Base-by-base conservation (phyloP, 2,797 vertebrate genomes). In the Acrossocheilus fasciatus region DNA sequence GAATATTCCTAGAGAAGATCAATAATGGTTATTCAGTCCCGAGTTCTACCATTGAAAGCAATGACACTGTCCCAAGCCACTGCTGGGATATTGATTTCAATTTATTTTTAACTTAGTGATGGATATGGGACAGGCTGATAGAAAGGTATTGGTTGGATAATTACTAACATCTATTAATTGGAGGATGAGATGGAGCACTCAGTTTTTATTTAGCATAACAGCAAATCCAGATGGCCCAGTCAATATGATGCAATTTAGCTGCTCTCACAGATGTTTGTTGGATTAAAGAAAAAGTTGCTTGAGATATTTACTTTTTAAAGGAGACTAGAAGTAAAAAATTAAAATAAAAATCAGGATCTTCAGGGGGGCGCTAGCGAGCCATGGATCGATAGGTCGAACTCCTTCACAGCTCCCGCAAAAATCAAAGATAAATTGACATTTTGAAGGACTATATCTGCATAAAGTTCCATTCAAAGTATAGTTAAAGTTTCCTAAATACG, bases 21-120 rank as follows among this genome's bases (percentile, higher is more conserved):
- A 95, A 96, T 96, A 95, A 92, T 93, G 95, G 93, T 95, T 95
- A 95, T 95, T 96, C 94, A 95, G 93, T 91, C 91, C 91, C 90
- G 92, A 91, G 90, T 93, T 93, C 91, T 92, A 92, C 90, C 91
- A 91, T 92, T 92, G 93, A 93, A 93, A 94, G 91, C 92, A 92
- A 91, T 90, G 93, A 92, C 92, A 91, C 92, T 92, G 93, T 94
- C 91, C 94, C 93, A 88, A 92, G 94, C 93, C 92, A 93, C 93
- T 90, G 90, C 86, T 78, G 88, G 91, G 85, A 78, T 94, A 96
- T 96, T 95, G 96, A 96, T 96, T 96, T 95, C 93, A 96, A 96
- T 96, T 94, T 96, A 95, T 95, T 95, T 95, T 95, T 95, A 95
- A 96, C 95, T 95, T 95, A 95, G 94, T 95, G 95, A 96, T 95